Evolutionary conservation across 2,888 invertebrate species (phyloP), one percentile per base, ranked within the genome.

Genomic region (Drosophila colorata): DNA sequence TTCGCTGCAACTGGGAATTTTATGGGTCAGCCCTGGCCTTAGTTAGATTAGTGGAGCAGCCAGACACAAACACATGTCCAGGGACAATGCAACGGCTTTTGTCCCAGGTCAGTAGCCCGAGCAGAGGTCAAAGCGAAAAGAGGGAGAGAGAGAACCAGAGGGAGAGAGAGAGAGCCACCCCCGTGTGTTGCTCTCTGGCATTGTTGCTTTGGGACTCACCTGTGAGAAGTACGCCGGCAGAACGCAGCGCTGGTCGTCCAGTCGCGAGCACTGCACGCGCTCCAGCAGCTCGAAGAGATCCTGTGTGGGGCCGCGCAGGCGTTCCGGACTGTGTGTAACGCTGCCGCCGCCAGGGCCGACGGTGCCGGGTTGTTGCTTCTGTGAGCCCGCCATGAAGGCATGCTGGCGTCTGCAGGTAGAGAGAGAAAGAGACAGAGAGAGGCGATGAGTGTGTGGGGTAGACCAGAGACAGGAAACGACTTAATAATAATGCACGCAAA

Each of bases 231-330:
- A 97, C 53, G 97, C 95, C 78, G 98, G 98, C 91, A 99, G 94
- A 87, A 97, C 97, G 93, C 98, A 99, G 93, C 99, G 95, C 94
- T 99, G 99, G 94, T 99, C 99, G 92, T 99, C 98, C 91, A 99
- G 93, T 72, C 99, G 95, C 85, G 97, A 97, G 93, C 97, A 96
- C 93, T 99, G 98, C 82, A 98, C 97, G 91, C 97, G 95, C 93
- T 98, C 98, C 91, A 99, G 94, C 88, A 99, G 94, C 92, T 98
- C 98, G 93, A 99, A 98, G 85, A 99, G 94, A 93, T 98, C 98
- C 92, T 92, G 93, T 47, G 93, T 93, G 68, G 93, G 93, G 68
- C 93, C 93, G 63, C 93, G 93, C 69, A 93, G 77, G 66, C 92
- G 92, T 89, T 93, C 93, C 66, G 92, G 93, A 82, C 92, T 93